A percentile compares a stretch with the other conserved stretches of the same genome.
phyloP scores from a whole-genome alignment of 2,113 vertebrate genomes.

The Rhinichthys klamathensis region DNA sequence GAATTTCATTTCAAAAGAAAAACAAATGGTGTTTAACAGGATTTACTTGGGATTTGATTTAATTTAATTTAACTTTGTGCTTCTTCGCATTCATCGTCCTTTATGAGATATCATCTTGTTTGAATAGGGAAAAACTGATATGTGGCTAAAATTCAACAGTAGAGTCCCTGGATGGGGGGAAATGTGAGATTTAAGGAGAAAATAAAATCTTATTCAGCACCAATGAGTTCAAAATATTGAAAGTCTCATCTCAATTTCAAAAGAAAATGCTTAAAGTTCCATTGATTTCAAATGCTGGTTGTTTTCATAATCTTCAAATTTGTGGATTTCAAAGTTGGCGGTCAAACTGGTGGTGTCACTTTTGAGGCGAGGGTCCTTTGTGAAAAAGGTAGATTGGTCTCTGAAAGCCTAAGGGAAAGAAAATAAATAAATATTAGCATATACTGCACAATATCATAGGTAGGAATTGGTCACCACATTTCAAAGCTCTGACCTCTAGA shows the following conservation, averaged over 20 bases:
- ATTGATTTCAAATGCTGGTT: slow-evolving; percentile 24
- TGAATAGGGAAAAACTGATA: not conserved
- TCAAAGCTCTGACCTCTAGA: slow-evolving; percentile 76
- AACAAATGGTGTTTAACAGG: not conserved
- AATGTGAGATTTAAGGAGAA: not conserved
- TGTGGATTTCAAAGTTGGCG: not conserved
- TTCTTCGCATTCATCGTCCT: too few species aligned
- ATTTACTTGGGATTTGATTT: not conserved
- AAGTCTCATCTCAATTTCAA: not conserved
- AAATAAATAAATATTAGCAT: not conserved
- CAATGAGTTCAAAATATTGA: not conserved
- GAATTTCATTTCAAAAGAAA: not conserved
- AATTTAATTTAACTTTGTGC: not conserved
- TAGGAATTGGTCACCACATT: not conserved
- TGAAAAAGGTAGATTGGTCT: slow-evolving; percentile 86
- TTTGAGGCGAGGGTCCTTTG: slow-evolving; percentile 74
- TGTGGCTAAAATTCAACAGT: not conserved
- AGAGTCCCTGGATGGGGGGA: too few species aligned
- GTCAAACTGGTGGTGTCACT: slow-evolving; percentile 45
- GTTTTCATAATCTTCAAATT: not conserved
- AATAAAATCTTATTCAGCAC: not conserved
- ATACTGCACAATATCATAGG: not conserved
- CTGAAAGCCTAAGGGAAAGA: slow-evolving; percentile 80
- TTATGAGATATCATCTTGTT: not conserved
- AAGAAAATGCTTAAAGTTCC: not conserved